Evolutionary conservation across 92 coral and sea anemone genomes (phyloP), one percentile per base, ranked within the genome.

Genomic region (Parazoanthus darwini): DNA sequence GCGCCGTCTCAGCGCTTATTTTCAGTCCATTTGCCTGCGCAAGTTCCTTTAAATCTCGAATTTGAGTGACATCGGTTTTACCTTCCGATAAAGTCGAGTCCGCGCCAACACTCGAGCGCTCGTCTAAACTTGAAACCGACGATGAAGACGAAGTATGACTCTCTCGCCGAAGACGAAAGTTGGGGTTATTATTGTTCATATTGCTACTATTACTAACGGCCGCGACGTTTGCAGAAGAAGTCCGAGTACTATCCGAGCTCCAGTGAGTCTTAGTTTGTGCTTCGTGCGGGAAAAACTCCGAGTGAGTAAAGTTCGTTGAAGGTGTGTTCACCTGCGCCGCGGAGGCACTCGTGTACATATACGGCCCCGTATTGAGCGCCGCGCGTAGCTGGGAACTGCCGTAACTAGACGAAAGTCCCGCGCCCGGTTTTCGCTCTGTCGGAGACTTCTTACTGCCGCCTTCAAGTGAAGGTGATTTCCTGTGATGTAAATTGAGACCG

Each of bases 111-210:
- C 96, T 94, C 71, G 94, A 92, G 89, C 93, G 93, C 77, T 97
- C 99, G 89, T 97, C 99, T 93, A 91, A 81, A 75, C 98, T 95
- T 18, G 99, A 97, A 79, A 96, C 95, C 85, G 99, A 97, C 20
- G 99, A 97, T 51, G 98, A 95, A 70, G 98, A 95, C 22, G 99
- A 97, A 6, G 98, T 95, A 67, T 94, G 95, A 39, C 99, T 97
- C 50, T 94, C 93, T 77, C 94, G 89, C 86, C 98, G 94, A 65
- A 89, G 88, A 58, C 91, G 94, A 77, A 78, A 89, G 85, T 90
- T 66, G 18, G 90, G 92, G 8, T 81, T 89, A n/a, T 44, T 75
- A 33, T 42, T 82, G 89, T 82, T 70, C 29, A 71, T 16, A 46
- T 84, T 84, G 66, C 51, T 29, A 81, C 33, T 74, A 86, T 86